Conservation (phyloP, 2,797 vertebrate species). For the Synaphobranchus kaupii region DNA sequence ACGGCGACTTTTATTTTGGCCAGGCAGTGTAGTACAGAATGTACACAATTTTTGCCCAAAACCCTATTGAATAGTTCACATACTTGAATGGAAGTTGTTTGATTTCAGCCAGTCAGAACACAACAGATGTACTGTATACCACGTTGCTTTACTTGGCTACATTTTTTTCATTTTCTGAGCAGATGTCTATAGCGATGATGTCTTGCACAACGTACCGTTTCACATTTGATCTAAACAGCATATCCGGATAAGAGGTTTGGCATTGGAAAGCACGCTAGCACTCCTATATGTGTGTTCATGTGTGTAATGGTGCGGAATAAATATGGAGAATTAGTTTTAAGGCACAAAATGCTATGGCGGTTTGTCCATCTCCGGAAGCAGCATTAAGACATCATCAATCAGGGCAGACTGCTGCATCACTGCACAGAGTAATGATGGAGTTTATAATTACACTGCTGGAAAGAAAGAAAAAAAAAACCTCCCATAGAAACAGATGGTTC, state of each 20-base stretch:
- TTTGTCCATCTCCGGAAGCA: conserved; percentile 32
- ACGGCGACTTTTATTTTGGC: no score
- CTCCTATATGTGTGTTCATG: background rate
- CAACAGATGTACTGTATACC: background rate
- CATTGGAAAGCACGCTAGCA: background rate
- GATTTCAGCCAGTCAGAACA: background rate
- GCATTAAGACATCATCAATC: conserved; percentile 31
- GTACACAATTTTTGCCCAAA: background rate
- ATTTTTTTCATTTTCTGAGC: background rate
- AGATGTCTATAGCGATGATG: background rate
- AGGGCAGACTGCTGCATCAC: conserved; percentile 28
- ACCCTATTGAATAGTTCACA: background rate
- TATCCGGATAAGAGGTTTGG: background rate
- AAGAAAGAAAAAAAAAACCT: conserved; percentile 9
- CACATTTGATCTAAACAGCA: background rate
- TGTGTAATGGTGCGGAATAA: conserved; percentile 16
- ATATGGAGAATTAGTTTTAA: conserved; percentile 42
- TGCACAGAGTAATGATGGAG: conserved; percentile 34
- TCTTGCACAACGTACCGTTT: background rate
- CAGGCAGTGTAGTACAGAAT: no score
- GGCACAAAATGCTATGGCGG: conserved; percentile 40
- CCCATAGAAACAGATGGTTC: conserved; percentile 12
- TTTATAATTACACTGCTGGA: conserved; percentile 36
- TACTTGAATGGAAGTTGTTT: background rate
- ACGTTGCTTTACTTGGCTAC: background rate